Evolutionary conservation across 2,888 invertebrate genomes (phyloP).

Genomic region (Coenonympha arcania): DNA sequence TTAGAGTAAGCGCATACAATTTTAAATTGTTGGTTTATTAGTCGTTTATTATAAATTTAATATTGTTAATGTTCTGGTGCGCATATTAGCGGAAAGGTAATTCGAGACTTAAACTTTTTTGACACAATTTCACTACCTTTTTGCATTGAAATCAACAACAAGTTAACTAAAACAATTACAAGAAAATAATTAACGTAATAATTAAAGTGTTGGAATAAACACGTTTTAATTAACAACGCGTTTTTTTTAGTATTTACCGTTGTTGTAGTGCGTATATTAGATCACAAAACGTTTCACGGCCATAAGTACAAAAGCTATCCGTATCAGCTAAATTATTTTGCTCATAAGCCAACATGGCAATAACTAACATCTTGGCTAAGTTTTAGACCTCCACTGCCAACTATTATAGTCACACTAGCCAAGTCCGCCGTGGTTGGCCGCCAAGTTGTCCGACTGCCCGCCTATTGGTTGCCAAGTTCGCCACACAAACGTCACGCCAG

Average conservation of each 20-base stretch:
- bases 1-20: conserved; percentile 5
- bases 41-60: neutral
- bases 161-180: too few species aligned
- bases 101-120: too few species aligned
- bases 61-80: neutral
- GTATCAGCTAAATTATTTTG: conserved; percentile 7
- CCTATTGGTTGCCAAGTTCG: conserved; percentile 26
- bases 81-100: neutral
- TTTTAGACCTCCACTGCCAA: conserved; percentile 25
- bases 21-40: neutral
- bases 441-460: conserved; percentile 27
- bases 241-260: too few species aligned
- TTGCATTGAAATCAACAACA: too few species aligned
- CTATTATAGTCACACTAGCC: conserved; percentile 10
- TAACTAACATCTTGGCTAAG: conserved; percentile 27
- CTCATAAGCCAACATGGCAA: conserved; percentile 20
- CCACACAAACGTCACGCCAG: conserved; percentile 30
- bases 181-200: too few species aligned
- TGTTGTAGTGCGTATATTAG: neutral
- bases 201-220: too few species aligned
- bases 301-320: conserved; percentile 6
- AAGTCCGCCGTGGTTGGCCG: conserved; percentile 30
- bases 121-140: too few species aligned
- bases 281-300: neutral
- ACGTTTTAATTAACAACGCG: too few species aligned